Conservation (phyloP, 2,113 vertebrate genomes). For the Thymallus thymallus region DNA sequence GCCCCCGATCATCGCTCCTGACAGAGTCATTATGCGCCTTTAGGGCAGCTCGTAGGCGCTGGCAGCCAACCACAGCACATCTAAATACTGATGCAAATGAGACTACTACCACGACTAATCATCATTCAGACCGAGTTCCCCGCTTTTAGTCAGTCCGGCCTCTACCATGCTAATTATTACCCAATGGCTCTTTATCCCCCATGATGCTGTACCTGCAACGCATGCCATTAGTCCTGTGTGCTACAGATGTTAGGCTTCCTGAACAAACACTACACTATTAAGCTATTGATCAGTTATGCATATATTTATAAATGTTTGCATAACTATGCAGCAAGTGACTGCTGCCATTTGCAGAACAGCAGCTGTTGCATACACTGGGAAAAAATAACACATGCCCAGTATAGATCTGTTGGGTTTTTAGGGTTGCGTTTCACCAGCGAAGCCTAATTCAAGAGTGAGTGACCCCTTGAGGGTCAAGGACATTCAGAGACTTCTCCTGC, state of each 20-base stretch:
- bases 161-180: neutral
- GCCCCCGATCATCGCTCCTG: too few relatives aligned
- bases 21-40: neutral
- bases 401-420: too few relatives aligned
- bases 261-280: neutral
- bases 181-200: neutral
- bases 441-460: too few relatives aligned
- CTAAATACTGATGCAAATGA: slow-evolving; percentile 30
- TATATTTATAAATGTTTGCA: neutral
- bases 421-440: too few relatives aligned
- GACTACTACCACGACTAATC: slow-evolving; percentile 14
- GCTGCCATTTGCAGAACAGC: too few relatives aligned
- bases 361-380: too few relatives aligned
- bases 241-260: neutral
- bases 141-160: neutral
- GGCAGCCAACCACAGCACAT: slow-evolving; percentile 10
- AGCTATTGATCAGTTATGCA: neutral
- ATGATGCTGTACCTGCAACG: neutral
- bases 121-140: slow-evolving; percentile 11
- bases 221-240: neutral
- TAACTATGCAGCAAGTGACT: neutral
- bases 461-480: too few relatives aligned
- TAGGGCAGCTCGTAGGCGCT: neutral
- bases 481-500: too few relatives aligned
- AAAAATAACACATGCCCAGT: too few relatives aligned